These are phyloP conservation scores for Idaea straminata DNA, from an alignment of 2,888 invertebrate genomes.

Conservation along the genomic window DNA sequence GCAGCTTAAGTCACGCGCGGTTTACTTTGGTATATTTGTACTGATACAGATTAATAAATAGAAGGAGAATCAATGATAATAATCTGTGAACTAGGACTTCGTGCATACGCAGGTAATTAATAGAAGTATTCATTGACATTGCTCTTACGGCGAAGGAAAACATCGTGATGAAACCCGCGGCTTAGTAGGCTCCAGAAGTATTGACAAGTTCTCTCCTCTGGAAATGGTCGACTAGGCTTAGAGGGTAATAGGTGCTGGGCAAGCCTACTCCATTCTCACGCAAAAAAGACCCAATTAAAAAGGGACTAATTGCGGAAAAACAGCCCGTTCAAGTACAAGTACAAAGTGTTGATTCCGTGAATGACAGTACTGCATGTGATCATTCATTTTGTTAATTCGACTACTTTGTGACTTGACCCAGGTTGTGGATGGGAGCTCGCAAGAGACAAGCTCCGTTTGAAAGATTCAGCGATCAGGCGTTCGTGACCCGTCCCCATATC, in stretches of 20 bases:
- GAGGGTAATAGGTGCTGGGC: too few relatives aligned
- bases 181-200: too few relatives aligned
- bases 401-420: constrained; percentile 26
- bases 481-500: not conserved
- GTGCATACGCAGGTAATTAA: constrained; percentile 33
- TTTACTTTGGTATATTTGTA: constrained; percentile 29
- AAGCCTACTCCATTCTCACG: too few relatives aligned
- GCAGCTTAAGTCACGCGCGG: constrained; percentile 24
- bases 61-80: constrained; percentile 30
- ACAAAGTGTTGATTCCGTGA: constrained; percentile 40
- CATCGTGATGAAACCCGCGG: too few relatives aligned
- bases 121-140: too few relatives aligned
- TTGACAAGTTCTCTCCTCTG: too few relatives aligned
- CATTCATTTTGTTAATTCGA: constrained; percentile 43
- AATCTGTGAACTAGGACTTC: constrained; percentile 23
- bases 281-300: too few relatives aligned
- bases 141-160: too few relatives aligned
- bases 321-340: too few relatives aligned
- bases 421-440: constrained; percentile 8
- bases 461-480: constrained; percentile 30
- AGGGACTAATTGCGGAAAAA: too few relatives aligned
- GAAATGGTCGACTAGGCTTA: too few relatives aligned
- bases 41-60: constrained; percentile 28
- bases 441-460: constrained; percentile 33
- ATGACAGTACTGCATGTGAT: constrained; percentile 29